A percentile compares a stretch with the other conserved stretches of the same genome.
These are phyloP conservation scores for Zootermopsis nevadensis DNA, from an alignment of 2,888 invertebrate genomes.

Conservation along the genomic window DNA sequence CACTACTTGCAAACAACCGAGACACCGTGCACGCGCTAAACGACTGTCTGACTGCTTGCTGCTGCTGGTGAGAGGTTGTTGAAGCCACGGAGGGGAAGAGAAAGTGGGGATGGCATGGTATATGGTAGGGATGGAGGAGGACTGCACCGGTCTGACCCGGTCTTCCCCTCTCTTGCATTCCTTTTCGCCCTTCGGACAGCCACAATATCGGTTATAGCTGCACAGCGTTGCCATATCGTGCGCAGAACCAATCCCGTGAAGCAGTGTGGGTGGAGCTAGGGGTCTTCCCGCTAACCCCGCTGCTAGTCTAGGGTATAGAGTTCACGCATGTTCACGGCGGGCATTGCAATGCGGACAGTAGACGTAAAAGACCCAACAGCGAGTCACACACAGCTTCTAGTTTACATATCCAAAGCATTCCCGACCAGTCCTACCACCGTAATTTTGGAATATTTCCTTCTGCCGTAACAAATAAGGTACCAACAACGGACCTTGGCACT, in stretches of 20 bases:
- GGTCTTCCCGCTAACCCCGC: constrained; percentile 20
- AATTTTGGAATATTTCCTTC: neutral
- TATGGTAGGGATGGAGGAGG: constrained; percentile 42
- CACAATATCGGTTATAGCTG: constrained; percentile 66
- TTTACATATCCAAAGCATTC: constrained; percentile 6
- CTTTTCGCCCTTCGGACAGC: constrained; percentile 58
- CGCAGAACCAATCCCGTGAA: constrained; percentile 43
- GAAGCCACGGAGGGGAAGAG: constrained; percentile 46
- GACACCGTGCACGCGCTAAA: constrained; percentile 42
- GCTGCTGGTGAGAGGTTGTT: constrained; percentile 52
- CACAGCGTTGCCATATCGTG: constrained; percentile 60
- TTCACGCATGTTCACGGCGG: constrained; percentile 45
- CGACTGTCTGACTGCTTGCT: constrained; percentile 47
- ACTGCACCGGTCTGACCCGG: constrained; percentile 53
- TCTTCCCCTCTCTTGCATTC: constrained; percentile 52
- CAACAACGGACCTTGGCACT: neutral
- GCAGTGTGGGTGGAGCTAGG: constrained; percentile 51
- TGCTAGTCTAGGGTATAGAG: constrained; percentile 22
- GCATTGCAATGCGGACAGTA: constrained; percentile 13
- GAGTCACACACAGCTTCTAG: constrained; percentile 2
- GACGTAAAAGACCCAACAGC: neutral
- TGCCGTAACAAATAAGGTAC: neutral
- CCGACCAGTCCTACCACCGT: neutral
- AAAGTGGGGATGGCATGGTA: constrained; percentile 28
- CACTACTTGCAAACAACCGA: constrained; percentile 25